Conservation (phyloP, 2,113 vertebrate species). For the Gorsachius goisagi region DNA sequence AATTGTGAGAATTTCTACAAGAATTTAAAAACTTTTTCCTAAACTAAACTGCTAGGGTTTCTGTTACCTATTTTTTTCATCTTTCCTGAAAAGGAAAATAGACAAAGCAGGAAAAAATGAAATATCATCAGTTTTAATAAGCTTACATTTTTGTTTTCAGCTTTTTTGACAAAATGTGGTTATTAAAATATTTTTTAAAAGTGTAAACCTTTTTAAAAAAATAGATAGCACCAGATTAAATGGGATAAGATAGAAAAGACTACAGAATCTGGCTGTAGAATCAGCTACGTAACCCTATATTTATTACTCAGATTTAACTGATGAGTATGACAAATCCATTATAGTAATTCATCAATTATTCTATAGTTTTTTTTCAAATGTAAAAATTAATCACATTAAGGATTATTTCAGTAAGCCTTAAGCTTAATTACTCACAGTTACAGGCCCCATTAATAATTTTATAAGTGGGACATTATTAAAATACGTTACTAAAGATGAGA, state of each 20-base stretch:
- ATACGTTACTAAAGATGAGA: neutral
- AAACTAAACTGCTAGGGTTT: neutral
- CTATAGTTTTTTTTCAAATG: neutral
- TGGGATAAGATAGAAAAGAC: neutral
- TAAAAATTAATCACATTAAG: slow-evolving; percentile 22
- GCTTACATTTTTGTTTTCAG: neutral
- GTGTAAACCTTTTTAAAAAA: neutral
- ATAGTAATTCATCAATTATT: neutral
- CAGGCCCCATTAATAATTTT: neutral
- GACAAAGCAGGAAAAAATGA: neutral
- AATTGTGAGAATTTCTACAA: neutral
- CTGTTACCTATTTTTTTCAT: neutral
- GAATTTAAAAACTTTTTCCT: neutral
- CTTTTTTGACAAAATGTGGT: neutral
- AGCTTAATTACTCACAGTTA: slow-evolving; percentile 20
- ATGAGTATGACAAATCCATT: neutral
- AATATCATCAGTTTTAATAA: neutral
- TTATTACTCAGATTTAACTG: neutral
- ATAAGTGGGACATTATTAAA: neutral
- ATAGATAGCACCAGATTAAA: neutral
- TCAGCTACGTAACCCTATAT: neutral
- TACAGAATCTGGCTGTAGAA: neutral
- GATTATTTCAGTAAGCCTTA: neutral
- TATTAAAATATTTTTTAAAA: neutral
- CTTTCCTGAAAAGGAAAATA: neutral